Percentiles rank a stretch among this genome's conserved stretches.
Evolutionary conservation across 2,797 vertebrate species (phyloP).

Genomic region (Alosa sapidissima): DNA sequence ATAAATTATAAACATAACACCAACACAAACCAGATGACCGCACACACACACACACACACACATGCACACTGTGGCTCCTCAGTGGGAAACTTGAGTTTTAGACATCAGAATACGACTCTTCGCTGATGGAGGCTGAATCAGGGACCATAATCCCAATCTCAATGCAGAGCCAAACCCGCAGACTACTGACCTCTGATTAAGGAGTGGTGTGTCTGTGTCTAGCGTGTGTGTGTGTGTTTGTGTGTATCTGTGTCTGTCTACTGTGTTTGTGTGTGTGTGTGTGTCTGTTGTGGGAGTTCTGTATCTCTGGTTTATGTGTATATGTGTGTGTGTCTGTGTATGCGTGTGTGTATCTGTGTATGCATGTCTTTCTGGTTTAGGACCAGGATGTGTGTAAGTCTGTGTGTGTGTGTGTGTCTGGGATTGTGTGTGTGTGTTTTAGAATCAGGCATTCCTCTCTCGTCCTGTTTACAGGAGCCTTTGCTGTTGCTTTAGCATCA

Average conservation of each 20-base stretch:
- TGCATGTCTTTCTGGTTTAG: not conserved
- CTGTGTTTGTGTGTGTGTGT: no score
- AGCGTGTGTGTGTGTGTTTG: no score
- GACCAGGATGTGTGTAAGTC: not conserved
- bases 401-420: conserved; percentile 6
- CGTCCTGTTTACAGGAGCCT: not conserved
- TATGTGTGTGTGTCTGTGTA: not conserved
- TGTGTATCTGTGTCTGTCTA: no score
- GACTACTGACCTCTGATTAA: no score
- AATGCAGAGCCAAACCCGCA: not conserved
- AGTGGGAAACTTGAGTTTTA: no score
- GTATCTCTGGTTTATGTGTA: not conserved
- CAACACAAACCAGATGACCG: not conserved
- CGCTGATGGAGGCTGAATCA: no score
- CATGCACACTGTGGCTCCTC: no score
- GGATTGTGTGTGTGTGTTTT: conserved; percentile 28
- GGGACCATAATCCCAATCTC: no score
- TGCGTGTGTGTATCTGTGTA: not conserved
- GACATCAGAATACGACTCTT: no score
- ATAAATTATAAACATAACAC: not conserved
- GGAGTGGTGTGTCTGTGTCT: no score
- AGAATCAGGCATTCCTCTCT: not conserved
- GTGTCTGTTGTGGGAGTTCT: no score
- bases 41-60: not conserved
- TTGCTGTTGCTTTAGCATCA: not conserved